Evolutionary conservation across 1,140 invertebrate species (phyloP).

Genomic region (Macrostomum lignano): DNA sequence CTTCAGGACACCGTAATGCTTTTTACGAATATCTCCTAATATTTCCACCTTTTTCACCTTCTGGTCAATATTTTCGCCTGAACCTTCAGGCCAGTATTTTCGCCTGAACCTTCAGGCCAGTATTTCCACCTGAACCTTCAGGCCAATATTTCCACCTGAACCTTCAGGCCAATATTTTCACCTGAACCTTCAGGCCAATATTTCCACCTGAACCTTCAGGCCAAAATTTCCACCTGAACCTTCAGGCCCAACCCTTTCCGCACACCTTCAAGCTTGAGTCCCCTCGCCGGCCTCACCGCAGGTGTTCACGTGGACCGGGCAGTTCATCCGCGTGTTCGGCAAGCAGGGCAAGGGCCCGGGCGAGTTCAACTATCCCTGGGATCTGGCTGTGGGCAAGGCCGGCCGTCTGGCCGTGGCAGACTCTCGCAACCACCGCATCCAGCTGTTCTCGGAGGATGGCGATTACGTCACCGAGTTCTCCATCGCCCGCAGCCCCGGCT

Average conservation of each 20-base stretch:
- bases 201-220: too few relatives aligned
- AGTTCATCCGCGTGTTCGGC: slow-evolving; percentile 13
- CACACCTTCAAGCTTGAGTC: slow-evolving; percentile 1
- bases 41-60: too few relatives aligned
- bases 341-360: slow-evolving; percentile 10
- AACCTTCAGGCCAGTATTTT: too few relatives aligned
- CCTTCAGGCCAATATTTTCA: too few relatives aligned
- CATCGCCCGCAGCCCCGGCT: neutral
- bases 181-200: too few relatives aligned
- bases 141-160: too few relatives aligned
- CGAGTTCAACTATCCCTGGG: slow-evolving; percentile 17
- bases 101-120: too few relatives aligned
- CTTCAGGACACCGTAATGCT: too few relatives aligned
- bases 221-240: too few relatives aligned
- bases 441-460: slow-evolving; percentile 48
- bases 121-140: too few relatives aligned
- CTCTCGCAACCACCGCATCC: slow-evolving; percentile 65
- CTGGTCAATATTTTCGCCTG: too few relatives aligned
- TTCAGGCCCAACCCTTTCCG: slow-evolving; percentile 7
- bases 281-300: slow-evolving; percentile 11
- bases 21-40: too few relatives aligned
- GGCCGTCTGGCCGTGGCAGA: slow-evolving; percentile 64
- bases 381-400: slow-evolving; percentile 46
- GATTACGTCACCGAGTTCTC: slow-evolving; percentile 54
- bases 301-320: slow-evolving; percentile 14